Conservation (phyloP, 2,888 invertebrate species). For the Xestia sexstrigata region DNA sequence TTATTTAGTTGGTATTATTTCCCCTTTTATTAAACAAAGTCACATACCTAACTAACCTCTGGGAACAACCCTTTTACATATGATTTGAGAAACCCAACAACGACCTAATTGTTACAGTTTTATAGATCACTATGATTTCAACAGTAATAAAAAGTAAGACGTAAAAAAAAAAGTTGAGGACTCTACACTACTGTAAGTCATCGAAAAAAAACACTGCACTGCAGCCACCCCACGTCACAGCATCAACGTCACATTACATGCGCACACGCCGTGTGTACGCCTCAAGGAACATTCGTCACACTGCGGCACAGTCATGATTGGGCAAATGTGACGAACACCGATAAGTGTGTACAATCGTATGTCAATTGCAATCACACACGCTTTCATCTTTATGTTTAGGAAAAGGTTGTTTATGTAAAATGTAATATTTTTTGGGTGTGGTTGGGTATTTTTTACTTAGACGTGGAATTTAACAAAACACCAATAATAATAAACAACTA, state of each 20-base stretch:
- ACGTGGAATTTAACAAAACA: conserved; percentile 7
- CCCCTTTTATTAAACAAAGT: not conserved
- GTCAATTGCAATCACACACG: conserved; percentile 53
- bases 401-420: conserved; percentile 45
- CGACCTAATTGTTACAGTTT: not conserved
- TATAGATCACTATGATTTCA: not conserved
- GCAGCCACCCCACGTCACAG: conserved; percentile 37
- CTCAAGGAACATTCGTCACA: conserved; percentile 36
- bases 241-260: conserved; percentile 2
- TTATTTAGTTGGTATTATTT: not conserved
- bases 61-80: no score
- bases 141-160: not conserved
- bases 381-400: conserved; percentile 53
- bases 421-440: not conserved
- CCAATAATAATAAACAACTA: not conserved
- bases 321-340: conserved; percentile 30
- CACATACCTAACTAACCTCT: no score
- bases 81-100: not conserved
- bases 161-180: no score
- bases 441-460: not conserved
- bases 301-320: conserved; percentile 32
- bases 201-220: not conserved
- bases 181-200: not conserved
- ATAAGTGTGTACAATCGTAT: conserved; percentile 56
- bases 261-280: conserved; percentile 12